Evolutionary conservation across 1,140 invertebrate species (phyloP).

Genomic region (Lanistes nyassanus): DNA sequence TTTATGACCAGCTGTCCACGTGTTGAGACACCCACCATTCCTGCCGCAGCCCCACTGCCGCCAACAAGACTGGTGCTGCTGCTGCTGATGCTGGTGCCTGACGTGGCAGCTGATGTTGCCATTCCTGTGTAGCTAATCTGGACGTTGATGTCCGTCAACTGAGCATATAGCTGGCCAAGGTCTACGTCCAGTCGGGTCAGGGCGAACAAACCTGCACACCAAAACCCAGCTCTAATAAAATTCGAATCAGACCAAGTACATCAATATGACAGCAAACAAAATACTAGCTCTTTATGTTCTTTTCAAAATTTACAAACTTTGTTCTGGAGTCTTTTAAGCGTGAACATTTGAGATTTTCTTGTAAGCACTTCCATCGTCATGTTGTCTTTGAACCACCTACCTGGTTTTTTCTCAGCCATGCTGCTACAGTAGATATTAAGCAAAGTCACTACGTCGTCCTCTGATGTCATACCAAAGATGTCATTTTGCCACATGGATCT

Average conservation of each 20-base stretch:
- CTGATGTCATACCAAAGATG: slow-evolving; percentile 66
- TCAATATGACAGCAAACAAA: slow-evolving; percentile 7
- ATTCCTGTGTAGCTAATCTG: slow-evolving; percentile 67
- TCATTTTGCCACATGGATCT: slow-evolving; percentile 74
- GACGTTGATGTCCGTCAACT: slow-evolving; percentile 76
- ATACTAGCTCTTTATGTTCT: background rate
- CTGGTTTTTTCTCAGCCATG: slow-evolving; percentile 75
- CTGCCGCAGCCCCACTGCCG: background rate
- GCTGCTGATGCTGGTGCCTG: background rate
- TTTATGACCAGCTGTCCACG: slow-evolving; percentile 30
- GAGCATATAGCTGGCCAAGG: slow-evolving; percentile 74
- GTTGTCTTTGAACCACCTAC: slow-evolving; percentile 62
- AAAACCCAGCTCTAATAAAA: slow-evolving; percentile 19
- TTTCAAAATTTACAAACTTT: too few species aligned
- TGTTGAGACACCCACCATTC: slow-evolving; percentile 11
- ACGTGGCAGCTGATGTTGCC: slow-evolving; percentile 12
- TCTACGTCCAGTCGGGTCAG: slow-evolving; percentile 74
- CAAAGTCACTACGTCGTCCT: slow-evolving; percentile 76
- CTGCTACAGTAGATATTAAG: slow-evolving; percentile 79
- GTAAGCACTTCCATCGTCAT: too few species aligned
- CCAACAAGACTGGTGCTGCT: background rate
- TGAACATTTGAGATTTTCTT: too few species aligned
- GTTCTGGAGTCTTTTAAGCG: too few species aligned
- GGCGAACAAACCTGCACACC: slow-evolving; percentile 73
- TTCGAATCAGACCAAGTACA: background rate